Base-by-base conservation (phyloP, 64 coral and sea anemone species). In the Montipora capricornis region DNA sequence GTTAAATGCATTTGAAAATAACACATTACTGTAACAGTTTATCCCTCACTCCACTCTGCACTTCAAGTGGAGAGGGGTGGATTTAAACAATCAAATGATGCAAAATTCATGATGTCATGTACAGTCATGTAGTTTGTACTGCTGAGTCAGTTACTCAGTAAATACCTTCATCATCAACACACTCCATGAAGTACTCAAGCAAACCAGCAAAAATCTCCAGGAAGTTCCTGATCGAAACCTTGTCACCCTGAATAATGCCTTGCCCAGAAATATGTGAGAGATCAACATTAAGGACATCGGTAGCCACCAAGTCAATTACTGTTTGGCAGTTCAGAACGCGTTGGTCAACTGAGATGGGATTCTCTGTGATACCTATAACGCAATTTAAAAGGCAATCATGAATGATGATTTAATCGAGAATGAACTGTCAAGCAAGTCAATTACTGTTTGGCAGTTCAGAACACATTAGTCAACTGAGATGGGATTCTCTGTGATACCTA, bases 201-300 rank as follows among this genome's bases (percentile, higher is more conserved):
- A 99, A 92, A 2, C 95, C 98, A 87, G 95, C 87, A 90, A 99
- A 96, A 75, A 99, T 96, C 82, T 99, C 98, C 81, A 99, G 61
- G 17, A 99, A 80, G 73, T 99, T 99, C 85, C 92, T 87, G 73
- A 99, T 99, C 44, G 79, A 90, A 64, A 81, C 15, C 6, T 61
- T 66, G 46, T 94, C 92, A 61, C 93, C 93, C 11, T 91, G 78
- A 22, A 99, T 64, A 90, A 99, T 99, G 26, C 84, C 87, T 48
- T 62, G 64, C 44, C 80, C 98, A 89, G 78, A 90, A 71, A 99
- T 99, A 22, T 99, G 98, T 5, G 98, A 96, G 73, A 99, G 86
- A 70, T 99, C 98, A 52, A 95, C 95, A 87, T 92, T 99, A 11
- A 99, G 90, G 53, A 99, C 60, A 49, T 99, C 98, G 62, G 80